A percentile compares a stretch with the other conserved stretches of the same genome.
Conservation (phyloP, 1,140 invertebrate species). For the Diorhabda sublineata region DNA sequence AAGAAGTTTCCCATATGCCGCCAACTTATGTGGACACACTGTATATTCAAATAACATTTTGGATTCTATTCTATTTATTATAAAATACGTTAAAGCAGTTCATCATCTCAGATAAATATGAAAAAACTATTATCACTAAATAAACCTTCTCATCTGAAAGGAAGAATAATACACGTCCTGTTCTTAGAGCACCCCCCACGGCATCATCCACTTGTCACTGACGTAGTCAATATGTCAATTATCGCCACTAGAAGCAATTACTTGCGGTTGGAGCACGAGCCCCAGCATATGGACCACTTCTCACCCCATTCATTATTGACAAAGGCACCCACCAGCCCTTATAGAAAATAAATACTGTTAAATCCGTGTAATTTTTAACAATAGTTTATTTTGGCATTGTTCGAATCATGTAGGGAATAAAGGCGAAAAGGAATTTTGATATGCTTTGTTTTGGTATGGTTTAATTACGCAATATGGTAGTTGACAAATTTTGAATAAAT, state of each 20-base stretch:
- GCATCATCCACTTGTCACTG: conserved; percentile 36
- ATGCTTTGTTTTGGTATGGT: too few species aligned
- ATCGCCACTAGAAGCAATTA: conserved; percentile 39
- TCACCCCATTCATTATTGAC: background rate
- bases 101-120: too few species aligned
- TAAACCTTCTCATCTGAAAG: background rate
- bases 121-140: too few species aligned
- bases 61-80: too few species aligned
- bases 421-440: background rate
- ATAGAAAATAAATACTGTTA: conserved; percentile 1
- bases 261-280: conserved; percentile 35
- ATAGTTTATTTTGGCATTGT: background rate
- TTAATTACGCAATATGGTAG: too few species aligned
- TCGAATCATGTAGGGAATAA: background rate
- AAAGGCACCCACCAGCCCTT: background rate
- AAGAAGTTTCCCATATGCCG: too few species aligned
- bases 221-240: conserved; percentile 44
- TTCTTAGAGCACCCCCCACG: background rate
- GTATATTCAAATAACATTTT: too few species aligned
- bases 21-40: too few species aligned
- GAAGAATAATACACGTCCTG: background rate
- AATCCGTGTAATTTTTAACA: background rate
- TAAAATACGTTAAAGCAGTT: too few species aligned
- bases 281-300: conserved; percentile 7
- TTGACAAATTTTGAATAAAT: too few species aligned